Base-by-base conservation (phyloP, 2,113 vertebrate genomes). In the Seriola quinqueradiata region DNA sequence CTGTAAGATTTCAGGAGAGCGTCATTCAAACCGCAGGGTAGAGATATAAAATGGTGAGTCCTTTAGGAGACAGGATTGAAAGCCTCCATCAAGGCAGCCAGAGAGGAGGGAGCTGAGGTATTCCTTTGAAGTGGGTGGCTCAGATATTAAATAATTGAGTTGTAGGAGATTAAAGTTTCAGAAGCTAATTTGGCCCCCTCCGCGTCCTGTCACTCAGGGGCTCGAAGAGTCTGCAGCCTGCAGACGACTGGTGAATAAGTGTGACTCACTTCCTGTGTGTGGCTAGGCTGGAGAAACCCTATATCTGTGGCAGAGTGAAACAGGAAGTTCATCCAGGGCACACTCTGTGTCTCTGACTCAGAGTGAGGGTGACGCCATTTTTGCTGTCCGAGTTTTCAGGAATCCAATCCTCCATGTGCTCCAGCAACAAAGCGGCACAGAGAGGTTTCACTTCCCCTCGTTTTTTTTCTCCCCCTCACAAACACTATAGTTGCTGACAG, bases 121-220 rank as follows among this genome's bases (percentile, higher is more conserved):
- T 89, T 85, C 91, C 90, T 94, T 92, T 94, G 95, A 95, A 92
- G 90, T 92, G 82, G 76, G 84, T 88, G 86, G 83, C 87, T 93
- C 89, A 88, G 92, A 93, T 94, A 93, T 94, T 94, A 94, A 95
- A 95, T 95, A 95, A 94, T 94, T 93, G 93, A 95, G 92, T 88
- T 89, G 87, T 77, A 82, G 87, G 87, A 93, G 93, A 94, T 95
- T 90, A 95, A 95, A 95, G 92, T 95, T 94, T 92, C 92, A 95
- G 92, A 81, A 93, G 94, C 89, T 94, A 93, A 93, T 94, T 94
- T 92, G 82, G 80, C 90, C 87, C 88, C 83, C 71, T 78, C 87
- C 83, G 81, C 64, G 16, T 82, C 87, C 84, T 82, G 90, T 92
- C 92, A 92, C 92, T 92, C 88, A 63, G 64, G 82, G 89, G 88